Percentiles rank a stretch among this genome's conserved stretches.
Conservation (phyloP, 2,113 vertebrate species). For the Potamarius usumacintae region DNA sequence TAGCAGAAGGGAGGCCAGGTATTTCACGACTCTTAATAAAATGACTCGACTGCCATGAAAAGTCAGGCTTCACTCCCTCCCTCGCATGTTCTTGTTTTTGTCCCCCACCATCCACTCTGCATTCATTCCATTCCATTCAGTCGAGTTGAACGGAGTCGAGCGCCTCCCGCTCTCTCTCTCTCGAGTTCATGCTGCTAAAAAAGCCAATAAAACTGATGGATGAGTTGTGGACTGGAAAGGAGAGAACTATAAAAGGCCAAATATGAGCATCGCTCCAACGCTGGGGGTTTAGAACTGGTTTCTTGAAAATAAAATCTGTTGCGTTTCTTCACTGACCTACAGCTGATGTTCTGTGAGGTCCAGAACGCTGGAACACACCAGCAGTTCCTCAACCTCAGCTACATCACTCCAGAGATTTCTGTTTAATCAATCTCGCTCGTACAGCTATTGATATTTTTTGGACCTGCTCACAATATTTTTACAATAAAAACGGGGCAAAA, state of each 20-base stretch:
- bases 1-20: neutral
- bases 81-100: neutral
- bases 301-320: neutral
- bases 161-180: constrained; percentile 17
- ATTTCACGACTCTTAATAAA: neutral
- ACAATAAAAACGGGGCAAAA: no score
- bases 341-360: neutral
- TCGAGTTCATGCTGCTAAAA: constrained; percentile 38
- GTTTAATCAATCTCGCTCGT: no score
- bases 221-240: neutral
- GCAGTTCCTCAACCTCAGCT: neutral
- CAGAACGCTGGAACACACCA: no score
- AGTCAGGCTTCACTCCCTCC: constrained; percentile 16
- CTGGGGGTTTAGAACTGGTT: neutral
- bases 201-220: constrained; percentile 43
- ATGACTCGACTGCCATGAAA: neutral
- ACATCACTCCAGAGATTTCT: neutral
- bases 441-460: neutral
- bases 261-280: neutral
- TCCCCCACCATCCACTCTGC: neutral
- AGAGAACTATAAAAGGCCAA: constrained; percentile 31
- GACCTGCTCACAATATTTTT: no score
- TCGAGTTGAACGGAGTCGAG: neutral
- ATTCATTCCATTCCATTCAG: constrained; percentile 66
- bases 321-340: neutral